phyloP scores from a whole-genome alignment of 2,888 invertebrate genomes.

The Apodemia duryi region DNA sequence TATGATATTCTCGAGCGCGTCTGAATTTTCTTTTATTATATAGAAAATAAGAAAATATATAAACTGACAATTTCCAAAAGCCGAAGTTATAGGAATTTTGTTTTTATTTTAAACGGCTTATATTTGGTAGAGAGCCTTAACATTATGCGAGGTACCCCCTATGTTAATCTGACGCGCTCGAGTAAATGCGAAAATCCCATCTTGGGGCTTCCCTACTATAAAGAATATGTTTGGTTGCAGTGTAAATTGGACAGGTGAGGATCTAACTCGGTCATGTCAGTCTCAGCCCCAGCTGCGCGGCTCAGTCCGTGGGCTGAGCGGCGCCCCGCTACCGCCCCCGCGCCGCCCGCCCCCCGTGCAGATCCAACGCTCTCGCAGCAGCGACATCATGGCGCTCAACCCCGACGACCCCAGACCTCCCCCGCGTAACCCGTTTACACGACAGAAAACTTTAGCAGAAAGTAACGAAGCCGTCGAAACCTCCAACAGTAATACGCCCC shows the following conservation, averaged over 20 bases:
- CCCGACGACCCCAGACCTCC: constrained; percentile 48
- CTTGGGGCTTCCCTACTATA: too few species aligned
- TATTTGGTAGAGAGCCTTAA: too few species aligned
- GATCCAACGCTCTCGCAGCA: constrained; percentile 53
- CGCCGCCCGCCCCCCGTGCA: constrained; percentile 37
- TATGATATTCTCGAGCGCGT: too few species aligned
- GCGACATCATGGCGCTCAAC: constrained; percentile 43
- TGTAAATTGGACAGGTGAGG: constrained; percentile 70
- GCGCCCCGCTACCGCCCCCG: constrained; percentile 35
- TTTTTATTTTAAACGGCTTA: too few species aligned
- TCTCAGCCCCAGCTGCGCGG: constrained; percentile 59
- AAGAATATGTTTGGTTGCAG: constrained; percentile 35
- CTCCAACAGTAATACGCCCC: constrained; percentile 57
- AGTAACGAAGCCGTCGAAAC: constrained; percentile 37
- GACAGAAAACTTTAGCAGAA: constrained; percentile 33
- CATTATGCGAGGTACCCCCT: too few species aligned
- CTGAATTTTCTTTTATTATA: too few species aligned
- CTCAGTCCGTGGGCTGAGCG: constrained; percentile 38
- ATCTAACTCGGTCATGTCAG: constrained; percentile 52
- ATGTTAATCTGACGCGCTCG: too few species aligned
- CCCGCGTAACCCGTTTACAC: constrained; percentile 42
- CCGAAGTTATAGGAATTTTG: too few species aligned
- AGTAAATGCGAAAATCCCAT: too few species aligned
- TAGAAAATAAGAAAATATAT: too few species aligned
- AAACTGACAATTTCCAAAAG: too few species aligned